Conservation (phyloP, 2,797 vertebrate genomes). For the Rhinella marina region DNA sequence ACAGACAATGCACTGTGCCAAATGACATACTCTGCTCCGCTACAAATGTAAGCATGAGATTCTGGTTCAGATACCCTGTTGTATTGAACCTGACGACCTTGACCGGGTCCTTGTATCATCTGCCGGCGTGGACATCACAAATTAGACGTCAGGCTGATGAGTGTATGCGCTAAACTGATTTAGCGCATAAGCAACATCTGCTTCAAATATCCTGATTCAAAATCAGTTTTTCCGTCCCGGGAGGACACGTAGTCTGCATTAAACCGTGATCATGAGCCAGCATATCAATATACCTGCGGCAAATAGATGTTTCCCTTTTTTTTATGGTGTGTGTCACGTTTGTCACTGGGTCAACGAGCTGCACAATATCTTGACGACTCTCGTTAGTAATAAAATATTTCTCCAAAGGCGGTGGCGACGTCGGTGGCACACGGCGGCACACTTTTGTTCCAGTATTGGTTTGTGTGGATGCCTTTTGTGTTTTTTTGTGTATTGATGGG, state of each 20-base stretch:
- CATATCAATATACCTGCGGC: constrained; percentile 8
- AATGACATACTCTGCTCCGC: not conserved
- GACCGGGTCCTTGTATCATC: not conserved
- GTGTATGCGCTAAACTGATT: constrained; percentile 5
- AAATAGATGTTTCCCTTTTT: not conserved
- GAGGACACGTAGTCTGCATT: not conserved
- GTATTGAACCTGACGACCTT: not conserved
- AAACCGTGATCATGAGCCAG: not conserved
- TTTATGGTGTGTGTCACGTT: constrained; percentile 13
- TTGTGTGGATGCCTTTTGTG: constrained; percentile 47
- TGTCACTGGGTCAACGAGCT: constrained; percentile 11
- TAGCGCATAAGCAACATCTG: constrained; percentile 3
- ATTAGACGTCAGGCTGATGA: not conserved
- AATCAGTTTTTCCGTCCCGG: not conserved
- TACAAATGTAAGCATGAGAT: not conserved
- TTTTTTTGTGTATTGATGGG: constrained; percentile 63
- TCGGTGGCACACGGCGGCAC: not conserved
- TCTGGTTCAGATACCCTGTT: not conserved
- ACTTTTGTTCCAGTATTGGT: constrained; percentile 30
- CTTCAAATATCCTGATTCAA: not conserved
- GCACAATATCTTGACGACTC: not conserved
- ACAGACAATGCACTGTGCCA: not conserved
- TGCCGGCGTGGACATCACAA: not conserved
- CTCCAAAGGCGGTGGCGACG: not conserved
- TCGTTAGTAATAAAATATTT: constrained; percentile 21